Conservation (phyloP, 2,888 invertebrate genomes). For the Stomorhina lunata region DNA sequence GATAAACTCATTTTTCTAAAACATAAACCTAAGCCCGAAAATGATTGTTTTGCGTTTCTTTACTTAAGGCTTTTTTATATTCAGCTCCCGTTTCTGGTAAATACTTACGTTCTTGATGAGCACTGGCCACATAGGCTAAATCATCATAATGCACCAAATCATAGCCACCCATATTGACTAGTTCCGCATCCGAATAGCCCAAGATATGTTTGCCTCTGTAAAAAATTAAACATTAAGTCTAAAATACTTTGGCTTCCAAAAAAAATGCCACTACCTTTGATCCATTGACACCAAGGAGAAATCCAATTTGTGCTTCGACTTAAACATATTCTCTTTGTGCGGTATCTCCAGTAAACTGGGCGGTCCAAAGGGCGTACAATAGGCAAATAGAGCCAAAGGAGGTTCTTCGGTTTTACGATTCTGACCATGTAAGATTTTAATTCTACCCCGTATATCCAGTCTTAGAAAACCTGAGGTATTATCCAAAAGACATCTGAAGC, state of each 20-base stretch:
- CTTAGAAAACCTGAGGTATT: constrained; percentile 99
- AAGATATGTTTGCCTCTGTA: constrained; percentile 94
- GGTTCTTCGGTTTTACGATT: constrained; percentile 96
- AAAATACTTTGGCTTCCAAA: background rate
- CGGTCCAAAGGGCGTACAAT: constrained; percentile 99
- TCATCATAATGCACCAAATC: constrained; percentile 99
- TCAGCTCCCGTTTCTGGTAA: too few relatives aligned
- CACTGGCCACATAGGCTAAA: constrained; percentile 97
- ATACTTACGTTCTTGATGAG: constrained; percentile 98
- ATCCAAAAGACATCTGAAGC: constrained; percentile 98
- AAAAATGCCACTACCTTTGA: constrained; percentile 85
- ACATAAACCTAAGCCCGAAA: too few relatives aligned
- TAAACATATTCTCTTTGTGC: constrained; percentile 99
- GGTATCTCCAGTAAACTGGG: constrained; percentile 97
- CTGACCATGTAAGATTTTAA: constrained; percentile 97
- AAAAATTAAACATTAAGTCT: background rate
- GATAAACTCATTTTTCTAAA: too few relatives aligned
- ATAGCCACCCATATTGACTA: constrained; percentile 97
- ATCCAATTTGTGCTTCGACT: constrained; percentile 99
- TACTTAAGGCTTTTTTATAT: too few relatives aligned
- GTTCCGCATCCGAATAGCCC: constrained; percentile 95
- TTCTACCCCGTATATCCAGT: constrained; percentile 97
- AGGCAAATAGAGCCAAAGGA: constrained; percentile 96
- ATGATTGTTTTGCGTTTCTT: too few relatives aligned
- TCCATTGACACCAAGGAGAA: constrained; percentile 98